Conservation (phyloP, 2,888 invertebrate genomes). For the Anaspis maculata region DNA sequence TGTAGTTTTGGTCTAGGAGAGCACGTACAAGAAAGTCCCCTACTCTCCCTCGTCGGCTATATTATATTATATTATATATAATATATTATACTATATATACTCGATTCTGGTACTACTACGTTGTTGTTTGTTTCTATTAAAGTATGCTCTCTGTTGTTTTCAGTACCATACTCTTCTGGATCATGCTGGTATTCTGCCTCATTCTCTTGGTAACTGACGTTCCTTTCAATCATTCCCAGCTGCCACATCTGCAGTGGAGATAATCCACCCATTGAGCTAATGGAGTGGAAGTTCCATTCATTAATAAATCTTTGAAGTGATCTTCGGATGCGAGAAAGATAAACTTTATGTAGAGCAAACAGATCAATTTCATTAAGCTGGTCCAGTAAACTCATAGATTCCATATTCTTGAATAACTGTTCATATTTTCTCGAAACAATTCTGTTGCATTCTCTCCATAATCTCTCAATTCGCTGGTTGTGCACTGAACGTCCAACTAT, state of each 20-base stretch:
- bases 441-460: conserved; percentile 14
- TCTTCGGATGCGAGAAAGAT: conserved; percentile 8
- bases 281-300: conserved; percentile 12
- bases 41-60: no score
- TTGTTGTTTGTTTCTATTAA: no score
- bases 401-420: conserved; percentile 11
- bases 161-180: no score
- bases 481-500: conserved; percentile 13
- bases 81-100: no score
- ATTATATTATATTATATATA: no score
- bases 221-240: no score
- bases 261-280: conserved; percentile 7
- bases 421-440: conserved; percentile 9
- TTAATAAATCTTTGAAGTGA: conserved; percentile 9
- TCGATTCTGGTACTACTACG: no score
- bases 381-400: conserved; percentile 7
- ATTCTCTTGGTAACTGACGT: no score
- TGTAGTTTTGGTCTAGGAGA: no score
- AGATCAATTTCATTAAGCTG: conserved; percentile 11
- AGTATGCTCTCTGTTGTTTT: no score
- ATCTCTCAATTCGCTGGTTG: conserved; percentile 12
- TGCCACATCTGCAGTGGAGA: conserved; percentile 13
- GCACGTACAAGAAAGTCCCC: no score
- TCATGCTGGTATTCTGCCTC: no score
- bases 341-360: conserved; percentile 8